Evolutionary conservation across 2,888 invertebrate species (phyloP).

Genomic region (Ctenicera cuprea): DNA sequence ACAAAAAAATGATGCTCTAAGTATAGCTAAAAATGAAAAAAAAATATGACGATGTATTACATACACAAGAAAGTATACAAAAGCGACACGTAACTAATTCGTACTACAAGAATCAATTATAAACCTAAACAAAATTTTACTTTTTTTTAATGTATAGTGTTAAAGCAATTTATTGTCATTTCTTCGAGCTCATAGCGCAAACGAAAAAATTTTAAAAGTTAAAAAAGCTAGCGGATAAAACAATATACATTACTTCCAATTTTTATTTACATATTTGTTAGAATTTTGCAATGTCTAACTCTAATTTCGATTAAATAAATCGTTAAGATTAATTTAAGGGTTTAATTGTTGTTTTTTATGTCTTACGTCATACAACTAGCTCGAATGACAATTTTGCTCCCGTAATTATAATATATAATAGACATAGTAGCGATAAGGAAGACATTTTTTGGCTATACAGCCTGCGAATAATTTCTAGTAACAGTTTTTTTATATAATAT

Average conservation of each 20-base stretch:
- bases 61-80: constrained; percentile 39
- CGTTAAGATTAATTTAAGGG: constrained; percentile 19
- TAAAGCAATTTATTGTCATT: constrained; percentile 72
- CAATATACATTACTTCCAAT: neutral
- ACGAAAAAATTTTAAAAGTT: constrained; percentile 44
- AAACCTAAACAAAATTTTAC: constrained; percentile 57
- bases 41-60: constrained; percentile 33
- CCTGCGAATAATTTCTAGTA: constrained; percentile 68
- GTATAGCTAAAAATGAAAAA: constrained; percentile 7
- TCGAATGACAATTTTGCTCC: constrained; percentile 64
- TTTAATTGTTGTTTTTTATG: constrained; percentile 45
- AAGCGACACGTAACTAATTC: constrained; percentile 34
- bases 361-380: constrained; percentile 54
- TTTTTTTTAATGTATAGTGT: constrained; percentile 55
- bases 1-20: constrained; percentile 18
- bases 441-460: constrained; percentile 70
- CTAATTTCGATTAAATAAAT: constrained; percentile 43
- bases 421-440: constrained; percentile 66
- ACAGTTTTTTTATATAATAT: constrained; percentile 60
- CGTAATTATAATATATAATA: constrained; percentile 63
- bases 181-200: constrained; percentile 69
- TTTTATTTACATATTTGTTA: constrained; percentile 25
- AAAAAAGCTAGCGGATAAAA: constrained; percentile 35
- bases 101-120: constrained; percentile 34
- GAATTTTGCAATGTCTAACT: constrained; percentile 42